Conservation (phyloP, 2,113 vertebrate species). For the Poecile atricapillus region DNA sequence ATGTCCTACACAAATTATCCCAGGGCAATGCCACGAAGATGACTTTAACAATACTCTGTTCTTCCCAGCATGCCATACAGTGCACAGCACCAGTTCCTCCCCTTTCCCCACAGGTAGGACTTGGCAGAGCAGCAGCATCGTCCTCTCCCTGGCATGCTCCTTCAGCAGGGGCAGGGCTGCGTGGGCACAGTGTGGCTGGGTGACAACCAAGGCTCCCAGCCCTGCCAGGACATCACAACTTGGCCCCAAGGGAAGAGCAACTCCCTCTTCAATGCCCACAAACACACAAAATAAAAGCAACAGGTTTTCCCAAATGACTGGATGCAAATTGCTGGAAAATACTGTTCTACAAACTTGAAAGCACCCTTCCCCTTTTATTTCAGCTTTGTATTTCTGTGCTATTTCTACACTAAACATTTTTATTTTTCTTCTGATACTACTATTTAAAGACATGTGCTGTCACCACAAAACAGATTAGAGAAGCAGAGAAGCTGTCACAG, state of each 20-base stretch:
- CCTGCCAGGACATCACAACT: accelerated
- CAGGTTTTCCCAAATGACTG: background rate
- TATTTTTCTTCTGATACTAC: background rate
- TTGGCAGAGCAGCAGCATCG: background rate
- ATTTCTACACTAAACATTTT: background rate
- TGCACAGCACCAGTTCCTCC: background rate
- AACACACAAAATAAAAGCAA: background rate
- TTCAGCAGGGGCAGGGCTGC: accelerated
- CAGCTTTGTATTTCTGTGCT: background rate
- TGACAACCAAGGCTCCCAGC: background rate
- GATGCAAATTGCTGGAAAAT: background rate
- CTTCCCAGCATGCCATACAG: background rate
- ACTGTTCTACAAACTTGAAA: background rate
- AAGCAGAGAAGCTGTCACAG: background rate
- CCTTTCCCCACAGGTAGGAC: accelerated
- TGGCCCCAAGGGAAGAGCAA: accelerated
- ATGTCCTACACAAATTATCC: background rate
- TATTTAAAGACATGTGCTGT: background rate
- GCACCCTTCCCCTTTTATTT: background rate
- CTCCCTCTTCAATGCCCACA: background rate
- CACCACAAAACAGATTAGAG: background rate
- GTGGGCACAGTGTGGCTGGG: accelerated
- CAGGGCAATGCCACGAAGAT: background rate
- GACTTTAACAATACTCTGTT: background rate
- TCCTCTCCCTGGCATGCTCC: accelerated